Evolutionary conservation across 2,888 invertebrate species (phyloP), one percentile per base, ranked within the genome.

Genomic region (Diarsia dahlii): DNA sequence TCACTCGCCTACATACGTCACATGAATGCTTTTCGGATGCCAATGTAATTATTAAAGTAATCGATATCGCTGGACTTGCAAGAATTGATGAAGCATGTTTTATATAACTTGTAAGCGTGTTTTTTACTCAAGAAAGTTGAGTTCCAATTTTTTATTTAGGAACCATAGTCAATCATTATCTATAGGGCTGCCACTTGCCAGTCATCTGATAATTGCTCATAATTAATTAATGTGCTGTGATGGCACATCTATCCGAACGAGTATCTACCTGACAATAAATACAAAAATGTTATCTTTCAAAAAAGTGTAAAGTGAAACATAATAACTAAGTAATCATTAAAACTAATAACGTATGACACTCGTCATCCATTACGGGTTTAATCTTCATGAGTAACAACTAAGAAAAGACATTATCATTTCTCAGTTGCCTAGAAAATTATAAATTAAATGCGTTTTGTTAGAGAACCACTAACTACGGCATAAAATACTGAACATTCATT

Each of bases 21-120:
- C 90, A 90, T 89, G 85, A 92, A 90, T 91, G 90, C 92, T 93
- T 89, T 94, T 94, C 90, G 90, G 94, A 94, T 93, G 89, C 92
- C 92, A 89, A 91, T 91, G 89, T 91, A 92, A 93, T 93, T 93
- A 93, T 91, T 89, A 84, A 87, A 91, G 86, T 89, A 91, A 92
- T 92, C 91, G 88, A 90, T 91, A 91, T 88, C 84, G 84, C 84
- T 86, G 86, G 85, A 86, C 88, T 89, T 81, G 71, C 60, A 77
- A 83, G 64, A 88, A 81, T 74, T 70, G 86, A 86, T 87, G 78
- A 45, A 18, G 45, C 18, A 60, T 28, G 48, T 74, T 74, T 75
- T 74, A 18, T 60, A 18, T 34, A 60, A 72, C 9, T 75, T 73
- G 56, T 58, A 45, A 13, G 45, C n/a, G 28, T 23, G 48, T 54